These are phyloP conservation scores for Geranospiza caerulescens DNA, from an alignment of 2,797 vertebrate species.

Conservation along the genomic window DNA sequence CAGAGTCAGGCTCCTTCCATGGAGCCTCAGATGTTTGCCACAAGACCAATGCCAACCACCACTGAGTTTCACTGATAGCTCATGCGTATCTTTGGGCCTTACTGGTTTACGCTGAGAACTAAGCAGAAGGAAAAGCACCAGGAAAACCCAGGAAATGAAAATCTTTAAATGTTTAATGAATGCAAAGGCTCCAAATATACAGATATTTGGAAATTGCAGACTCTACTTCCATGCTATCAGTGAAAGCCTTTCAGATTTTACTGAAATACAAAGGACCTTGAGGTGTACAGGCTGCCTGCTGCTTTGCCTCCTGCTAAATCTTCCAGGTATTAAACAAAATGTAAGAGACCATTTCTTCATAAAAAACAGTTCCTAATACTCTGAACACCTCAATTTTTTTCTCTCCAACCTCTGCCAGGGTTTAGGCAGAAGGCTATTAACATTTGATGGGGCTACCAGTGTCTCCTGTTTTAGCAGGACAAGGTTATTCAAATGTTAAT, in stretches of 20 bases:
- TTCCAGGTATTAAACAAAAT: not conserved
- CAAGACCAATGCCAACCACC: not conserved
- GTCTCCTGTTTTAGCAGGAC: not conserved
- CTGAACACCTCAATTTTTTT: not conserved
- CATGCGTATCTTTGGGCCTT: not conserved
- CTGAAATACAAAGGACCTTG: not conserved
- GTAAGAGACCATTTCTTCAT: not conserved
- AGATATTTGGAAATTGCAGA: not conserved
- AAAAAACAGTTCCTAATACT: not conserved
- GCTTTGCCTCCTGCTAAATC: not conserved
- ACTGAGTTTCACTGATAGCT: not conserved
- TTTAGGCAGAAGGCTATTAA: not conserved
- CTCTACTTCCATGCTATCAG: not conserved
- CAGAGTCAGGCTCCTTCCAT: not conserved
- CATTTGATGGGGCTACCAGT: not conserved
- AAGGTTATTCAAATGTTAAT: slow-evolving; percentile 46
- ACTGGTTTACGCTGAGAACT: not conserved
- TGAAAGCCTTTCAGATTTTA: not conserved
- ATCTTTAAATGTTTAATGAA: not conserved
- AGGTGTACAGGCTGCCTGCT: not conserved
- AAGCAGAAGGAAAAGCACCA: not conserved
- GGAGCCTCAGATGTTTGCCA: not conserved
- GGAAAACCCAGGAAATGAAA: not conserved
- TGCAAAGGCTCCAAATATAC: not conserved
- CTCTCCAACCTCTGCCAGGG: not conserved